These are phyloP conservation scores for Pogona vitticeps DNA, from an alignment of 2,113 vertebrate genomes.

Conservation along the genomic window DNA sequence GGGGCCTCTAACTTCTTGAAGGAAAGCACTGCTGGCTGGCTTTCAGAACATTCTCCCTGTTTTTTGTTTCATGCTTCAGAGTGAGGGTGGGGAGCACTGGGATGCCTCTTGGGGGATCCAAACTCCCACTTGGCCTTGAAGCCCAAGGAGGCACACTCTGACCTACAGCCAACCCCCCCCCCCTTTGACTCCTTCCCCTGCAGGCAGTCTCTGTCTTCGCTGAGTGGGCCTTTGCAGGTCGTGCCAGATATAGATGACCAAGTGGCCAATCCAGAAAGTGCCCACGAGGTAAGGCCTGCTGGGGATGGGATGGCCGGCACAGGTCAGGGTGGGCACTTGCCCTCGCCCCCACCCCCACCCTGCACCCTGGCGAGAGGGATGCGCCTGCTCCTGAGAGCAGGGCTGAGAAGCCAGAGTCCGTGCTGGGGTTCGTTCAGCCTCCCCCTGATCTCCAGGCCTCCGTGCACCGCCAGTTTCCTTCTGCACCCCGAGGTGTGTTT, in stretches of 20 bases:
- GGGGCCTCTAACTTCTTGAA: not conserved
- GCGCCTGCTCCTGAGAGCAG: not conserved
- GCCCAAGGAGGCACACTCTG: not conserved
- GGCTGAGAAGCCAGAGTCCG: no score
- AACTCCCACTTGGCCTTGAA: no score
- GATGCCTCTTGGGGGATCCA: no score
- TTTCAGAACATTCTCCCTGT: not conserved
- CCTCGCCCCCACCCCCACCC: not conserved
- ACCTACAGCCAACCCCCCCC: no score
- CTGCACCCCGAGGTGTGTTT: not conserved
- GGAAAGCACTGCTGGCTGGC: not conserved
- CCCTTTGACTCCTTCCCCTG: not conserved
- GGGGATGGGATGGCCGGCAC: no score
- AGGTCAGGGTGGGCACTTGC: not conserved
- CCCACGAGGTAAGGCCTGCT: conserved; percentile 86
- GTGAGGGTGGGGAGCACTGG: no score
- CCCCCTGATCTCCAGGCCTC: not conserved
- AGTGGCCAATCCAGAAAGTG: conserved; percentile 87
- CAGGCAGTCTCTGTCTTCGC: conserved; percentile 95
- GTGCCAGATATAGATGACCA: conserved; percentile 98
- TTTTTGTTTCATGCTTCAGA: no score
- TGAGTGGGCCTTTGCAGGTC: conserved; percentile 96
- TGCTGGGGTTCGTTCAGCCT: not conserved
- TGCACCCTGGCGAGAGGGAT: not conserved
- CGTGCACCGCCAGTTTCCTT: not conserved